Evolutionary conservation across 2,888 invertebrate genomes (phyloP).

Genomic region (Minunthozetes semirufus): DNA sequence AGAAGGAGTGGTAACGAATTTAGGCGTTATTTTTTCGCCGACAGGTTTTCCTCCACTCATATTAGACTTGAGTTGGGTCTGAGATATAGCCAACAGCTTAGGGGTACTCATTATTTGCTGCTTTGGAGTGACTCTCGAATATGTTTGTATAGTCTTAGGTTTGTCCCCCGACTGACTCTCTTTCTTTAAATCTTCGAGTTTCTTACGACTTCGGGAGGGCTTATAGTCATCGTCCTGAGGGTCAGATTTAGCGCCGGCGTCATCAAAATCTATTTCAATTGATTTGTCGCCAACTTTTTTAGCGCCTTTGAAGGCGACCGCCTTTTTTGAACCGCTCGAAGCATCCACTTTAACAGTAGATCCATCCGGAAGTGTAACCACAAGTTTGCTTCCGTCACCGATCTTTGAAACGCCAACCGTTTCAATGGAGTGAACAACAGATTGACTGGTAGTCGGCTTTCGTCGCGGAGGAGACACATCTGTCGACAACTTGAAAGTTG

Average conservation of each 20-base stretch:
- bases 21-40: conserved; percentile 26
- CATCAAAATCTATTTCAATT: conserved; percentile 16
- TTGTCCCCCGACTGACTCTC: background rate
- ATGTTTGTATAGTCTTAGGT: background rate
- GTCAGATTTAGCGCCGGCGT: conserved; percentile 14
- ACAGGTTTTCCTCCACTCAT: background rate
- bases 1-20: conserved; percentile 4
- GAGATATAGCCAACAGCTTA: conserved; percentile 9
- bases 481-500: conserved; percentile 4
- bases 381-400: conserved; percentile 29
- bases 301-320: background rate
- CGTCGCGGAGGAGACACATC: conserved; percentile 28
- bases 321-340: background rate
- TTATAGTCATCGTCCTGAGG: conserved; percentile 12
- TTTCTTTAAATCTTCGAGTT: background rate
- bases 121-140: conserved; percentile 18
- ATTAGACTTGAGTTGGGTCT: conserved; percentile 13
- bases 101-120: background rate
- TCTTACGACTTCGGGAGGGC: conserved; percentile 15
- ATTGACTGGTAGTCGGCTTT: conserved; percentile 1
- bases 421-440: conserved; percentile 21
- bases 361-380: conserved; percentile 29
- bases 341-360: conserved; percentile 18
- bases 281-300: conserved; percentile 13
- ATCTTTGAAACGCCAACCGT: conserved; percentile 23